A percentile compares a stretch with the other conserved stretches of the same genome.
Conservation (phyloP, 2,888 invertebrate species). For the Eurytoma adleriae region DNA sequence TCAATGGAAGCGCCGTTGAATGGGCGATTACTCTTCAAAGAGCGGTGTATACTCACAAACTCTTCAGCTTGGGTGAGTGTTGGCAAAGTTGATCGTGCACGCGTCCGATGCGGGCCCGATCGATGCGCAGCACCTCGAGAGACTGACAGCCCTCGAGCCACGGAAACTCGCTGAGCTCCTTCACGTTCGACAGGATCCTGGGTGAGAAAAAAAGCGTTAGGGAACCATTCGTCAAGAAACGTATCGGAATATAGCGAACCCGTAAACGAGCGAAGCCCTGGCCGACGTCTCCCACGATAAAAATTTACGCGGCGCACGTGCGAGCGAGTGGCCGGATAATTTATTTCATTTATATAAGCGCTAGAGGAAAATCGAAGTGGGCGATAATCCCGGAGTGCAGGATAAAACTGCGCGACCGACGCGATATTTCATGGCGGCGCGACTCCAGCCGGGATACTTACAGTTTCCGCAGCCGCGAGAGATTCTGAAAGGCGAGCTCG, state of each 20-base stretch:
- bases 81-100: slow-evolving; percentile 87
- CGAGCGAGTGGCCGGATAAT: too few relatives aligned
- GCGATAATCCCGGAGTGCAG: too few relatives aligned
- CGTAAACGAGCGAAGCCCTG: not conserved
- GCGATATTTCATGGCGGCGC: too few relatives aligned
- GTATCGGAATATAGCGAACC: not conserved
- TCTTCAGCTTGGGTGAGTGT: slow-evolving; percentile 87
- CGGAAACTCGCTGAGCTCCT: slow-evolving; percentile 88
- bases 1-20: not conserved
- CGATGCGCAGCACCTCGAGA: slow-evolving; percentile 88
- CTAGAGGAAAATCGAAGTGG: too few relatives aligned
- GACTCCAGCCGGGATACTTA: slow-evolving; percentile 77
- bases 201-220: slow-evolving; percentile 38
- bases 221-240: not conserved
- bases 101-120: slow-evolving; percentile 86
- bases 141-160: slow-evolving; percentile 88
- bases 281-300: not conserved
- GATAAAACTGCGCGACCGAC: too few relatives aligned
- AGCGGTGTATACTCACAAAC: slow-evolving; percentile 83
- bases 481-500: slow-evolving; percentile 76
- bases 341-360: too few relatives aligned
- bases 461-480: slow-evolving; percentile 88
- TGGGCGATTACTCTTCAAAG: not conserved
- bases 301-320: not conserved
- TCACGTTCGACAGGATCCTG: slow-evolving; percentile 92